phyloP scores from a whole-genome alignment of 2,888 invertebrate species.

The Ditula angustiorana region DNA sequence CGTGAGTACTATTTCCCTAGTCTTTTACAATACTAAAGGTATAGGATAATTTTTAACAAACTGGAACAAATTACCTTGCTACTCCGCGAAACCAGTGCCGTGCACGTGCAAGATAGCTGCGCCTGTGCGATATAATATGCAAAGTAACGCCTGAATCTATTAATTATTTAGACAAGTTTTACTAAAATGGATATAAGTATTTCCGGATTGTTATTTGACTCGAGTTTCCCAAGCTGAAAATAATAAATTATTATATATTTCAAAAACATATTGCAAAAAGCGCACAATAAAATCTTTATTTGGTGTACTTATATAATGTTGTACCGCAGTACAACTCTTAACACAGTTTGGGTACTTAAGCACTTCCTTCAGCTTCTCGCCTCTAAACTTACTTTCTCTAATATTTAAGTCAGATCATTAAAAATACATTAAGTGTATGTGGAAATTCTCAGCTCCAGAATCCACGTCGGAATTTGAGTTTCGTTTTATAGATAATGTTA shows the following conservation, averaged over 20 bases:
- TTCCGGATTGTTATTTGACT: too few relatives aligned
- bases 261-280: not conserved
- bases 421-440: slow-evolving; percentile 57
- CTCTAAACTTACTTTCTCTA: slow-evolving; percentile 44
- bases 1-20: not conserved
- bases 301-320: not conserved
- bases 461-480: slow-evolving; percentile 41
- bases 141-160: too few relatives aligned
- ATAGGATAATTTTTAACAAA: too few relatives aligned
- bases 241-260: too few relatives aligned
- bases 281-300: not conserved
- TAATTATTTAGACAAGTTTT: too few relatives aligned
- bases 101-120: too few relatives aligned
- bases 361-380: slow-evolving; percentile 37
- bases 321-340: slow-evolving; percentile 37
- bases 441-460: slow-evolving; percentile 40
- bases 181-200: too few relatives aligned
- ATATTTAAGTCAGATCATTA: slow-evolving; percentile 55
- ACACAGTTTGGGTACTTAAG: slow-evolving; percentile 33
- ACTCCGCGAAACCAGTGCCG: too few relatives aligned
- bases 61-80: too few relatives aligned
- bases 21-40: too few relatives aligned
- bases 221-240: too few relatives aligned
- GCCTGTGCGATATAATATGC: too few relatives aligned
- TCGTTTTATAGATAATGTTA: not conserved